These are phyloP conservation scores for Nothura maculosa DNA, from an alignment of 2,797 vertebrate species.

Conservation along the genomic window DNA sequence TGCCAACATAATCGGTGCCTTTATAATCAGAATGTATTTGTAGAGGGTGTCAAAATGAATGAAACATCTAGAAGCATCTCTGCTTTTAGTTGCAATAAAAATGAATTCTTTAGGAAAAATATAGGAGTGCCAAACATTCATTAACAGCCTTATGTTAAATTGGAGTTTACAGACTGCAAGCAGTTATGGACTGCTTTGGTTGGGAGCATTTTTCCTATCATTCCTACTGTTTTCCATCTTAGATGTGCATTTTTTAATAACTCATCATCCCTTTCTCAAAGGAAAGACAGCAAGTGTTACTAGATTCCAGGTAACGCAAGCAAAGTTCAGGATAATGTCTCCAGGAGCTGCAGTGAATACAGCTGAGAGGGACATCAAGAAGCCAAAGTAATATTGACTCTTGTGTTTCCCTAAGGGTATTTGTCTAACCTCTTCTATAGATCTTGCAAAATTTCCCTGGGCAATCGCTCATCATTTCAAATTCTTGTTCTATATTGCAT, in stretches of 20 bases:
- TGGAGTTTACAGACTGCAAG: neutral
- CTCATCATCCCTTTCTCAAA: neutral
- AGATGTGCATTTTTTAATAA: neutral
- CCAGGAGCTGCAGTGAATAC: neutral
- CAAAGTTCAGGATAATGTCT: neutral
- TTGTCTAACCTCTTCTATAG: neutral
- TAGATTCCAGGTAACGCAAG: no score
- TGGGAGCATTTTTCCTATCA: neutral
- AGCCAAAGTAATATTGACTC: neutral
- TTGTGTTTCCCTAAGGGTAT: neutral
- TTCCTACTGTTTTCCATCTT: neutral
- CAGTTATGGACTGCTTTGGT: neutral
- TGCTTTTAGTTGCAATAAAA: neutral
- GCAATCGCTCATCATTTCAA: neutral
- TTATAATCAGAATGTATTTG: neutral
- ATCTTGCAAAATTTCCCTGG: neutral
- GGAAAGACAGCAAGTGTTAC: neutral
- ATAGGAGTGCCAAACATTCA: neutral
- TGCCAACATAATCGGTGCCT: neutral
- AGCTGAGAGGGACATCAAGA: neutral
- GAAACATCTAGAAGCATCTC: neutral
- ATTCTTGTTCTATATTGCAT: neutral
- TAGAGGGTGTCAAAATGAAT: neutral
- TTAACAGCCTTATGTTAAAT: neutral
- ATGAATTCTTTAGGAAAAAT: neutral